Conservation (phyloP, 2,113 vertebrate genomes). For the Misgurnus anguillicaudatus region DNA sequence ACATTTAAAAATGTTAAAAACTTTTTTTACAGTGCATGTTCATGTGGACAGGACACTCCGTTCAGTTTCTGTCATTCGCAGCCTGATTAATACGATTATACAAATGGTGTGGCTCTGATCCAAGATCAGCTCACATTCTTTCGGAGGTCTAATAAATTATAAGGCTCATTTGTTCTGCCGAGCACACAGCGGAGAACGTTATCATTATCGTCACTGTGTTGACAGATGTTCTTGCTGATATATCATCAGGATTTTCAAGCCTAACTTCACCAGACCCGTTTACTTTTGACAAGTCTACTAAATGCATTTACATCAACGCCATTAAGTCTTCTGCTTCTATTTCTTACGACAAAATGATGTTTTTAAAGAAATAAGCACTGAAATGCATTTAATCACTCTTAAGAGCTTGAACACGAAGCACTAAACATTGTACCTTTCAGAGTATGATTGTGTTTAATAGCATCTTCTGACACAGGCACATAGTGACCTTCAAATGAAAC, state of each 20-base stretch:
- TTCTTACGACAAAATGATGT: neutral
- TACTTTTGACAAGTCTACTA: neutral
- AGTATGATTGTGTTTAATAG: neutral
- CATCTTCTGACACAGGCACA: constrained; percentile 8
- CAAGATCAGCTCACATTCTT: constrained; percentile 7
- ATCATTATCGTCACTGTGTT: neutral
- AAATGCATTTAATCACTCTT: neutral
- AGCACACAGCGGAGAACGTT: neutral
- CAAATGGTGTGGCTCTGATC: constrained; percentile 9
- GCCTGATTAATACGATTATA: constrained; percentile 2
- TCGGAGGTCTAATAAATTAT: neutral
- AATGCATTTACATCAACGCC: neutral
- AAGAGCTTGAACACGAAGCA: neutral
- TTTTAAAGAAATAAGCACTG: neutral
- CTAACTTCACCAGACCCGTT: neutral
- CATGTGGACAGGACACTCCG: neutral
- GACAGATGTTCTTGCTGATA: neutral
- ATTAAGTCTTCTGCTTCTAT: neutral
- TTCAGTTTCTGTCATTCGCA: neutral
- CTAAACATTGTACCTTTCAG: neutral
- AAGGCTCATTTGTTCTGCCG: neutral
- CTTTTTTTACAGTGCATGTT: neutral
- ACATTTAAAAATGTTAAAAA: too few species aligned
- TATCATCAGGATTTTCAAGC: neutral
- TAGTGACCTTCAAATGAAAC: constrained; percentile 37